phyloP scores from a whole-genome alignment of 92 coral and sea anemone species.

The Siderastrea siderea region DNA sequence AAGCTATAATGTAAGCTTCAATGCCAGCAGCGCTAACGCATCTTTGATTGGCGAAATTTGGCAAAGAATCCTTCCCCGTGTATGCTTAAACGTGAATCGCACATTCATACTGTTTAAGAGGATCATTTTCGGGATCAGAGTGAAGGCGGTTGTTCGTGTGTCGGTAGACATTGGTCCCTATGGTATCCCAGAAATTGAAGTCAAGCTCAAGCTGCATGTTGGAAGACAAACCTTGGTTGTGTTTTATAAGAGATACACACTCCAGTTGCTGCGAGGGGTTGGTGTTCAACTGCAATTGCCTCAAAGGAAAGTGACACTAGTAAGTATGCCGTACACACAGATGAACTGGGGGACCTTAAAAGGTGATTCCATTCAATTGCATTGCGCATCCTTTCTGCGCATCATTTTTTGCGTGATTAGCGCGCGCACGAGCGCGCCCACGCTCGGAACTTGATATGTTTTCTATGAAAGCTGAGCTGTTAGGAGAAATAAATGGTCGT shows the following conservation, averaged over 20 bases:
- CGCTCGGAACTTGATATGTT: too few relatives aligned
- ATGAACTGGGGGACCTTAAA: neutral
- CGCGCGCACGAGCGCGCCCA: too few relatives aligned
- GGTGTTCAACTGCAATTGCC: neutral
- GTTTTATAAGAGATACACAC: neutral
- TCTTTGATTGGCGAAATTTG: conserved; percentile 1
- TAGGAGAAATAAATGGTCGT: too few relatives aligned
- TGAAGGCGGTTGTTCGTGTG: neutral
- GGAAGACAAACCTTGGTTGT: neutral
- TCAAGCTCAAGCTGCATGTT: neutral
- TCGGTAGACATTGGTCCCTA: neutral
- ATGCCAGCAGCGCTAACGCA: neutral
- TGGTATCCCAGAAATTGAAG: neutral
- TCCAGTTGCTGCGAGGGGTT: neutral
- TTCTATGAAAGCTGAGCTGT: too few relatives aligned
- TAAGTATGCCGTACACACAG: neutral
- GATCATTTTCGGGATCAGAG: neutral
- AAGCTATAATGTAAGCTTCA: neutral
- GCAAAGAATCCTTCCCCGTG: neutral
- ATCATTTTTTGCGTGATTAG: too few relatives aligned
- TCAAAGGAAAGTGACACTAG: neutral
- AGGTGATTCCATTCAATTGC: too few relatives aligned
- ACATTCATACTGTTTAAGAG: neutral
- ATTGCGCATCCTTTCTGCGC: too few relatives aligned
- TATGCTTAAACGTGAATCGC: neutral